Percentiles rank a stretch among this genome's conserved stretches.
Conservation (phyloP, 2,797 vertebrate species). For the Ambastaia sidthimunki region DNA sequence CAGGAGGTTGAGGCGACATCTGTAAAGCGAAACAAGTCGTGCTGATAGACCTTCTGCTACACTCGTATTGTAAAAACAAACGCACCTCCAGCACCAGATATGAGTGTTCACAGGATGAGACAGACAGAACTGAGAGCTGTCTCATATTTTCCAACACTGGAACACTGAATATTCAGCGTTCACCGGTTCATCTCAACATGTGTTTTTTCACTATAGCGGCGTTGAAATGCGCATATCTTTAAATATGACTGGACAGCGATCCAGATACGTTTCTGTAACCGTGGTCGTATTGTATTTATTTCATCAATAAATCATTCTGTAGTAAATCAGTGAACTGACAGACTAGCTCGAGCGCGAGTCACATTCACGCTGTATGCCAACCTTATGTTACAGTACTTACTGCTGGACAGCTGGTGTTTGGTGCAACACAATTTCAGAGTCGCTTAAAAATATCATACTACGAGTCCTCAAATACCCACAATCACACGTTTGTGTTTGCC, state of each 20-base stretch:
- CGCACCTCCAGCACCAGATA: neutral
- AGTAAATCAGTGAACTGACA: neutral
- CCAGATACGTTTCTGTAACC: neutral
- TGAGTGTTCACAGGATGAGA: slow-evolving; percentile 14
- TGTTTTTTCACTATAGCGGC: neutral
- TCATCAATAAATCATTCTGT: neutral
- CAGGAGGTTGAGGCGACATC: neutral
- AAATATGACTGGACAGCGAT: neutral
- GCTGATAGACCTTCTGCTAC: slow-evolving; percentile 16
- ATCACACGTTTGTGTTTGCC: neutral
- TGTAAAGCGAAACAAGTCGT: slow-evolving; percentile 8
- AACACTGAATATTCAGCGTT: neutral
- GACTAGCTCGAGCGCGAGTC: neutral
- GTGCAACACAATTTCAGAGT: neutral
- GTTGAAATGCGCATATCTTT: neutral
- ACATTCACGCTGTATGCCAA: neutral
- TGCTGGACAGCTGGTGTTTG: neutral
- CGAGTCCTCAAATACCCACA: neutral
- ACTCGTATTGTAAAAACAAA: slow-evolving; percentile 20
- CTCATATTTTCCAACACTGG: slow-evolving; percentile 15
- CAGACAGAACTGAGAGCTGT: neutral
- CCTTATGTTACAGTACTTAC: neutral
- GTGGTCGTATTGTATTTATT: neutral
- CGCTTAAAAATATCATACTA: neutral
- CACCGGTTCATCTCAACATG: neutral